Base-by-base conservation (phyloP, 2,888 invertebrate genomes). In the Mongoloraphidia duomilia region DNA sequence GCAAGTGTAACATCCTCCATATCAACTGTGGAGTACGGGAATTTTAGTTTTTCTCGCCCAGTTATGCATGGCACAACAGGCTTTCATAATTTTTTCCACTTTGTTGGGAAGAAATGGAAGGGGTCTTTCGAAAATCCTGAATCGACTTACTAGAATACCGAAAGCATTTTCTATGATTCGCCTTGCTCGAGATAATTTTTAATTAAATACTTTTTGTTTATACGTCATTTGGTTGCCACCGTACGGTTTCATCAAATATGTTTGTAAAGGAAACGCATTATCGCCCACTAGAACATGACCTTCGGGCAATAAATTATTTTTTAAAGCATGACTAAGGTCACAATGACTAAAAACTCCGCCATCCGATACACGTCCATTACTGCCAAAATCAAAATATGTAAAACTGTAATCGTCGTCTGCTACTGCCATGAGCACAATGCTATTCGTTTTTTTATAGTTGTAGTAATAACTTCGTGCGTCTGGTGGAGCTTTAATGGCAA, bases 391-490 rank as follows among this genome's bases (percentile, higher is more conserved):
- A 46, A 57, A 51, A 48, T 57, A 58, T 13, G 48, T 53, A 53
- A 61, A 61, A 49, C 55, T 55, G 51, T 59, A 60, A 51, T 60
- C 55, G 52, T 56, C 54, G 51, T 59, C 58, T 43, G 55, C 58
- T 52, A 59, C 44, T 46, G 58, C 59, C 50, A 59, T 53, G 41
- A 58, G 51, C 17, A 57, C 53, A 51, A 58, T 57, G 50, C 58
- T 55, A 49, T 57, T 52, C 45, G 52, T 49, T 12, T 51, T 52
- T 57, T 59, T 58, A 52, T 59, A 59, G 53, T 58, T 59, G 46
- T 50, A 59, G 52, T 55, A 59, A 54, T 52, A 49, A 57, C 57
- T 57, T 50, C 57, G 57, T 39, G 50, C 17, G 41, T 52, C 48
- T 45, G 49, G 34, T 17, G 53, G 49, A 50, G 49, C 56, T 55